Evolutionary conservation across 2,113 vertebrate genomes (phyloP).

Genomic region (Rutilus rutilus): DNA sequence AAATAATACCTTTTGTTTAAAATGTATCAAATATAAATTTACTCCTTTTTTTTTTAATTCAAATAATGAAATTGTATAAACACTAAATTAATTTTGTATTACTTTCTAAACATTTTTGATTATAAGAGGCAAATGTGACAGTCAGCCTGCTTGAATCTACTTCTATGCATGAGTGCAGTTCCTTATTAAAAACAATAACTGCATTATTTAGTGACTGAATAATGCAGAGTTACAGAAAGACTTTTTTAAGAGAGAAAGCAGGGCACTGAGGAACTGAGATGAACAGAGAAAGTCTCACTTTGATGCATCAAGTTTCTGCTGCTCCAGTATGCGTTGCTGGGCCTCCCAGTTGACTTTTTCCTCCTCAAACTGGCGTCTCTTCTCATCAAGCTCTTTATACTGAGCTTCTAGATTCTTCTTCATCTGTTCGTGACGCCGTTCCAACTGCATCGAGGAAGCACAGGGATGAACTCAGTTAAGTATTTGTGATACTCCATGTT

Average conservation of each 20-base stretch:
- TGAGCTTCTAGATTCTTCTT: slow-evolving; percentile 82
- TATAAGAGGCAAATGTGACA: background rate
- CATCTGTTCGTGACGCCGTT: slow-evolving; percentile 82
- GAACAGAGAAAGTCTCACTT: slow-evolving; percentile 69
- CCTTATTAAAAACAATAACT: background rate
- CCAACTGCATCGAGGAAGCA: slow-evolving; percentile 66
- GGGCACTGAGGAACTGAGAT: background rate
- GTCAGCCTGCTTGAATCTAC: background rate
- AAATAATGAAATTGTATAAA: background rate
- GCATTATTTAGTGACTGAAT: slow-evolving; percentile 24
- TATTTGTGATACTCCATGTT: background rate
- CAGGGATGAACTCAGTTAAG: background rate
- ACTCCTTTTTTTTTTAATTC: too few relatives aligned
- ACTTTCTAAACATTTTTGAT: background rate
- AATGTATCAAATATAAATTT: background rate
- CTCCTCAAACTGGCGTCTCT: slow-evolving; percentile 76
- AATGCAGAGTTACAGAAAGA: background rate
- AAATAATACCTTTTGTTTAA: background rate
- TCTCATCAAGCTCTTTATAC: slow-evolving; percentile 83
- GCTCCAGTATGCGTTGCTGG: slow-evolving; percentile 81
- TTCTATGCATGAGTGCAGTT: background rate
- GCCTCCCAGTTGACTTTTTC: slow-evolving; percentile 80
- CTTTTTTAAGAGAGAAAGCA: background rate
- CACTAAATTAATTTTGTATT: too few relatives aligned
- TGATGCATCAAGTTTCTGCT: slow-evolving; percentile 82